phyloP scores from a whole-genome alignment of 2,888 invertebrate genomes.

The Scaeva pyrastri region DNA sequence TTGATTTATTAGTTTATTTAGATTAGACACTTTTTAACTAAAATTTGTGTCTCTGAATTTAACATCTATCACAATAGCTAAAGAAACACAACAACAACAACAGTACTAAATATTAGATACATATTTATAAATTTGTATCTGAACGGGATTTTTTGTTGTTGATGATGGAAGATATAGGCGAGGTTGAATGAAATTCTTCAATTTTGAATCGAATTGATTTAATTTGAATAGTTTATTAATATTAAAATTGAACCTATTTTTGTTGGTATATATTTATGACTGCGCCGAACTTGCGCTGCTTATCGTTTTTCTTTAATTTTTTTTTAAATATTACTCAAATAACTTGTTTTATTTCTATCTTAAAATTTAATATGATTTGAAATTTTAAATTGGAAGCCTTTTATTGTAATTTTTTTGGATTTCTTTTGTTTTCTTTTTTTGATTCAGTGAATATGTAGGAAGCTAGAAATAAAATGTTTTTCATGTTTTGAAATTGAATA shows the following conservation, averaged over 20 bases:
- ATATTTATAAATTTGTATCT: not conserved
- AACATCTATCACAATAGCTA: not conserved
- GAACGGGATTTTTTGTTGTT: constrained; percentile 32
- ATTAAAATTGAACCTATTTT: constrained; percentile 20
- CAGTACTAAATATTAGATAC: not conserved
- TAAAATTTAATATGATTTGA: not conserved
- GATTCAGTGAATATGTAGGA: not conserved
- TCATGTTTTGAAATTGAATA: constrained; percentile 1
- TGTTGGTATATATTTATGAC: not conserved
- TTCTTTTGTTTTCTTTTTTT: not conserved
- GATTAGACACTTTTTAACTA: constrained; percentile 31
- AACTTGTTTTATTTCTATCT: constrained; percentile 26
- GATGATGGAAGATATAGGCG: not conserved
- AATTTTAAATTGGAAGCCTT: constrained; percentile 17
- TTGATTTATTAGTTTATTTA: constrained; percentile 63
- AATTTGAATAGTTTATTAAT: constrained; percentile 68
- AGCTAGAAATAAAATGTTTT: constrained; percentile 10
- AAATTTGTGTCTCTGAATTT: not conserved
- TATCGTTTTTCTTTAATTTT: too few relatives aligned
- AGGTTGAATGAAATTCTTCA: constrained; percentile 57
- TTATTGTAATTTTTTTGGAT: not conserved
- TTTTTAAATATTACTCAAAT: constrained; percentile 30
- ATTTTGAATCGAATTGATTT: constrained; percentile 52
- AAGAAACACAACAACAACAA: not conserved
- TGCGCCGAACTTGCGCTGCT: constrained; percentile 32